These are phyloP conservation scores for Ameiurus melas DNA, from an alignment of 2,113 vertebrate species.

Conservation along the genomic window DNA sequence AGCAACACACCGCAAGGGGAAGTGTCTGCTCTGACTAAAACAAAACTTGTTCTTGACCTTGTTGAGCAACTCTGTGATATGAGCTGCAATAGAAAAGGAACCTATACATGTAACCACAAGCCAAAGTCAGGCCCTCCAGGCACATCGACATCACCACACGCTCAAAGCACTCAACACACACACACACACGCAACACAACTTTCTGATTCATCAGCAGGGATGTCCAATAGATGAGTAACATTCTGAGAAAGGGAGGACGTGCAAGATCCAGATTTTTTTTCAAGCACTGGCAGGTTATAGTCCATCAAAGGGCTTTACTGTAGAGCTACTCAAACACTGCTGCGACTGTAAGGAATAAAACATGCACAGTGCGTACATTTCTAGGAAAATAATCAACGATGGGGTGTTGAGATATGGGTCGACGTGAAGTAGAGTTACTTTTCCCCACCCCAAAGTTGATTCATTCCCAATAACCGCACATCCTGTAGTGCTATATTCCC, in stretches of 20 bases:
- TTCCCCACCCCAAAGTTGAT: neutral
- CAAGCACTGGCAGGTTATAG: neutral
- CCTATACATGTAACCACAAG: conserved; percentile 31
- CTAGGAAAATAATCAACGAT: neutral
- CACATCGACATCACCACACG: conserved; percentile 1
- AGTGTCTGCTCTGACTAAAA: conserved; percentile 75
- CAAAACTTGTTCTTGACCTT: conserved; percentile 57
- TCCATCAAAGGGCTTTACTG: neutral
- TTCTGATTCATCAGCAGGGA: conserved; percentile 6
- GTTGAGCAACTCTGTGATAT: conserved; percentile 61
- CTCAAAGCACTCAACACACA: neutral
- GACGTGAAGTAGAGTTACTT: neutral
- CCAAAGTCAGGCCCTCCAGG: conserved; percentile 7
- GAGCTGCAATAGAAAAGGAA: neutral
- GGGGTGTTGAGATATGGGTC: neutral
- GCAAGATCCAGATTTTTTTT: neutral
- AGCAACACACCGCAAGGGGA: conserved; percentile 93
- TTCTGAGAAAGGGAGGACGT: neutral
- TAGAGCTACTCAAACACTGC: neutral
- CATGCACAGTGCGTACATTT: neutral
- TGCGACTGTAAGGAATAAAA: neutral
- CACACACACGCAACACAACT: neutral
- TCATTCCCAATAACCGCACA: neutral
- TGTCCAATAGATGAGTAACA: neutral
- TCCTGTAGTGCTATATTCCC: neutral